Evolutionary conservation across 1,140 invertebrate species (phyloP), one percentile per base, ranked within the genome.

Genomic region (Trichomalopsis sarcophagae): DNA sequence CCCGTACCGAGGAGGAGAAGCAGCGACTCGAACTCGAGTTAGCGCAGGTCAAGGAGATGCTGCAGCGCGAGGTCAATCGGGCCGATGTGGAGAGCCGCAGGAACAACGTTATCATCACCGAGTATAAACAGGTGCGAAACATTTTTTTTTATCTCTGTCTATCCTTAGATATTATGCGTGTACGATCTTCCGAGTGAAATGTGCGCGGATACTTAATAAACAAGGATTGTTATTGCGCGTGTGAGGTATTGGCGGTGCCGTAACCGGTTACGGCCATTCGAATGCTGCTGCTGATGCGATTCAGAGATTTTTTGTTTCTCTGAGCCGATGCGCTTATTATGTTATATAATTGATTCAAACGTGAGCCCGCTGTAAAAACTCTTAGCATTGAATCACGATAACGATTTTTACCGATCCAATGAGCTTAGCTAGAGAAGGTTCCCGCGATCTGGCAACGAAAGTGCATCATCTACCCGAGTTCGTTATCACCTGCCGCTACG

Each of bases 1-100:
- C 95, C 17, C 96, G 97, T 87, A 94, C 95, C 73, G 97, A 97
- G 88, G 98, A 98, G 86, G 97, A 98, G 89, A 97, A 97, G 87
- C 95, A 95, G 86, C 94, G 97, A 83, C 92, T 98, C 75, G 95
- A 96, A 87, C 94, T 95, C 73, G 97, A 99, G 92, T 95, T 97
- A 17, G 92, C 93, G 68, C 95, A 97, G 91, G 94, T 98, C 5
- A 98, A 98, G 88, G 97, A 98, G 81, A 96, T 98, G 94, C 94
- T 98, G 79, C 95, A 97, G 88, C 91, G 96, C 69, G 97, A 98
- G 92, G 94, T 98, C 17, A 94, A 96, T 68, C 94, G 96, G 84
- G 95, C 96, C n/a, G 96, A 97, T 87, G 91, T 94, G 10, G 97
- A 98, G 87, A 95, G 95, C 85, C 94, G 93, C 36, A 94, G 96